Conservation (phyloP, 2,888 invertebrate species). For the Ephialtes manifestator region DNA sequence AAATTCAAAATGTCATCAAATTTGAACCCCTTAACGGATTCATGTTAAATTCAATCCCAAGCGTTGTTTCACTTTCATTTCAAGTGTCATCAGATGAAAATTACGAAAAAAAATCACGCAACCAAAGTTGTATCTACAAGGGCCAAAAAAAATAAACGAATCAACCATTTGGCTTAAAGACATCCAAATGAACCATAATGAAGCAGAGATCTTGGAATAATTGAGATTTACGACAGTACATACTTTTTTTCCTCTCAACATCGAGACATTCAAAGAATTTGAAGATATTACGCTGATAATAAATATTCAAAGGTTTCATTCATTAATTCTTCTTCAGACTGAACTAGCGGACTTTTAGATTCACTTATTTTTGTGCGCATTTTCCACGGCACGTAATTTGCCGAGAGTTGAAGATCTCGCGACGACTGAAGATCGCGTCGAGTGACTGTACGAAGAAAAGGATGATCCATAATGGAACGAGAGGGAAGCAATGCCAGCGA, state of each 20-base stretch:
- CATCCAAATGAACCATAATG: constrained; percentile 15
- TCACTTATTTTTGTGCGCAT: constrained; percentile 9
- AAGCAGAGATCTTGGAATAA: constrained; percentile 24
- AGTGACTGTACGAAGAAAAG: constrained; percentile 18
- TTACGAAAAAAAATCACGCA: too few species aligned
- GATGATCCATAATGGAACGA: constrained; percentile 63
- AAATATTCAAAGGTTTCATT: constrained; percentile 52
- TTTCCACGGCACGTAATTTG: constrained; percentile 29
- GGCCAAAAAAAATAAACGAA: too few species aligned
- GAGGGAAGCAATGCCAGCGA: constrained; percentile 53
- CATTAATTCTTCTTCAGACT: neutral
- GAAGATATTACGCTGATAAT: constrained; percentile 21
- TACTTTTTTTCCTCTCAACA: constrained; percentile 22
- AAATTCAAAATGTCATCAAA: too few species aligned
- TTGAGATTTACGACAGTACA: constrained; percentile 30
- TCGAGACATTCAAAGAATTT: constrained; percentile 39
- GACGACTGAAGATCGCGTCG: constrained; percentile 6
- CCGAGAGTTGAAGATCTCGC: neutral
- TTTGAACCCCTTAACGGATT: too few species aligned
- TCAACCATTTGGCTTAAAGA: neutral
- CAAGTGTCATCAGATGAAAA: too few species aligned
- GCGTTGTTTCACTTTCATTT: too few species aligned
- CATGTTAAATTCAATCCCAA: too few species aligned
- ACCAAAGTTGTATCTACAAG: too few species aligned
- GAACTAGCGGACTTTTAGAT: neutral